Base-by-base conservation (phyloP, 2,113 vertebrate species). In the Elephas maximus region DNA sequence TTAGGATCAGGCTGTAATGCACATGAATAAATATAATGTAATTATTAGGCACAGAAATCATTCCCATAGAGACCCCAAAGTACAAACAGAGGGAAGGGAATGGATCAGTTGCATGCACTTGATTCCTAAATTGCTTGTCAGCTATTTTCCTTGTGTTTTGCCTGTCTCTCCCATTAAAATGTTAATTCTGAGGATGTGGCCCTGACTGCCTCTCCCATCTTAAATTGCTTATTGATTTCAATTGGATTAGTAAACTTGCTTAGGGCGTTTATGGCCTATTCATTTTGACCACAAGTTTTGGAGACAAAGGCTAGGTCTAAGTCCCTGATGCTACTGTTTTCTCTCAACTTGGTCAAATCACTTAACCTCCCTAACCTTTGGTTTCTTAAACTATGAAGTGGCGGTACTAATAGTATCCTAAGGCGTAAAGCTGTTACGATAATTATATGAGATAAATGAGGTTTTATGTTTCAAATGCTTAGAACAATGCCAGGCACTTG, bases 331-430 rank as follows among this genome's bases (percentile, higher is more conserved):
- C 12, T 37, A 20, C 5, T 2, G 28, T 63, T 86, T 90, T 79
- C 24, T 85, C 20, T 51, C 51, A 86, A 9, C 17, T 86, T 62
- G 67, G 17, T 65, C 53, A 88, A 45, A 95, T 28, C 21, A 92
- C 44, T 67, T 67, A 77, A 45, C 8, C 2, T 89, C 8, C 26
- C 3, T 92, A 74, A 90, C 6, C 21, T 69, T 77, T 73, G 28
- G 20, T 93, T 89, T 81, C 63, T 76, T 93, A 62, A 91, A 77
- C n/a, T 48, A 62, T 60, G 73, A 84, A 84, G 67, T 84, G 33
- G 21, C 77, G 60, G 41, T 84, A 80, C 44, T 62, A 51, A 71
- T 37, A 92, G 84, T 69, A 74, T 8, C 33, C 11, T 83, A 60
- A 53, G 33, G 41, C 37, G 30, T 81, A n/a, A 95, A 88, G 24